Percentiles rank a stretch among this genome's conserved stretches.
These are phyloP conservation scores for Chlamydotis undulata DNA, from an alignment of 2,113 vertebrate genomes.

Conservation along the genomic window DNA sequence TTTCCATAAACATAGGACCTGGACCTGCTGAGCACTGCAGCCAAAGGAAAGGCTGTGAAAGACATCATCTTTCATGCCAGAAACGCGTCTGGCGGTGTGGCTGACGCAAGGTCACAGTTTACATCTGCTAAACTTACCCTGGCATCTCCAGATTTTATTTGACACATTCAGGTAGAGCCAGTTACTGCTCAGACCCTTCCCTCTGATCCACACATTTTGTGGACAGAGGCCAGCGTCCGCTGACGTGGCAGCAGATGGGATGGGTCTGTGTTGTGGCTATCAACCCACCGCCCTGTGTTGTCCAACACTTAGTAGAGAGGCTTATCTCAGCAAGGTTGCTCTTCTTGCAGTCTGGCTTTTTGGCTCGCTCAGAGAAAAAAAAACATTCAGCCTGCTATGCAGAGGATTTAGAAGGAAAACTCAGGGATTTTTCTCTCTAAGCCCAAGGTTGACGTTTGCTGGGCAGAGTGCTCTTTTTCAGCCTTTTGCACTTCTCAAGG, in stretches of 20 bases:
- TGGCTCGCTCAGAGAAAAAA: background rate
- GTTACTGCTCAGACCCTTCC: background rate
- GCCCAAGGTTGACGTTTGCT: background rate
- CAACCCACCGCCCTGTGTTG: background rate
- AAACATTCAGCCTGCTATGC: background rate
- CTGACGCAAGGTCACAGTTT: background rate
- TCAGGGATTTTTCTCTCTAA: background rate
- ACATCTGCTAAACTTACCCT: background rate
- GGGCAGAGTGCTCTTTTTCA: background rate
- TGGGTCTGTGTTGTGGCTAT: background rate
- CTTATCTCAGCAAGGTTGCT: slow-evolving; percentile 6
- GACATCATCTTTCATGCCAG: background rate
- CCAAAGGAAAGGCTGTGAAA: background rate
- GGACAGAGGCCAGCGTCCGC: background rate
- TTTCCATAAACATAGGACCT: background rate
- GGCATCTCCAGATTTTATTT: background rate
- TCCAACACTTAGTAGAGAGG: background rate
- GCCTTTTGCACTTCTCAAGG: background rate
- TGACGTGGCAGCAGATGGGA: slow-evolving; percentile 10
- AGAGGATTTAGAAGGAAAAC: background rate
- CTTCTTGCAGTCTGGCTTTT: background rate
- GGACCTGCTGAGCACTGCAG: background rate
- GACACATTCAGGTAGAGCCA: background rate
- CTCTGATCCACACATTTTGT: background rate
- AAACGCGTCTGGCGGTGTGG: rapidly evolving